Base-by-base conservation (phyloP, 2,113 vertebrate species). In the Mus spicilegus region DNA sequence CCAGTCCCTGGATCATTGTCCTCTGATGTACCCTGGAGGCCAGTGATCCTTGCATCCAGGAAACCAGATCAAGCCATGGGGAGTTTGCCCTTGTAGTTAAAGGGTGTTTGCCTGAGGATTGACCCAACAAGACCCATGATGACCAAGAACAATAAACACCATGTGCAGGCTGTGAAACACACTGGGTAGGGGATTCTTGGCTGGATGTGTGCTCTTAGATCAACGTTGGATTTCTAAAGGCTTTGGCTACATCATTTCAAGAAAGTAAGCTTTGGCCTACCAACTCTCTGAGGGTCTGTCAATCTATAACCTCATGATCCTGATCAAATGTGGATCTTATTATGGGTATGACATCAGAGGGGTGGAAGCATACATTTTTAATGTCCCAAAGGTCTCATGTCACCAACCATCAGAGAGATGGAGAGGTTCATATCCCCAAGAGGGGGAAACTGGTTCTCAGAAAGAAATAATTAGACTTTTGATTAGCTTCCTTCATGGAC, bases 141-240 rank as follows among this genome's bases (percentile, higher is more conserved):
- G 72, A 90, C 70, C 65, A 36, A 72, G 77, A 94, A 86, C 56
- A 95, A 36, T 69, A 97, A 94, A 97, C 70, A 95, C 17, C 20
- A 46, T 1, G 0, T 17, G 65, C 20, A 88, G 22, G 28, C 36
- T 63, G 11, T 51, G 39, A 93, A 51, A 36, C 63, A 26, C 16
- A 10, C 7, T 1, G 4, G 30, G 0, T 19, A 22, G 30, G 46
- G 36, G 1, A 5, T 24, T 51, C 39, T 76, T 36, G 39, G 33
- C 17, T 36, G 12, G 5, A 46, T 72, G 12, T 72, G 49, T 76
- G 28, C 28, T 36, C 54, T 93, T 6, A 3, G 49, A 30, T 42
- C 73, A 30, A 69, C 54, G 58, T 86, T 1, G 14, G 39, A 72
- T 67, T 97, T 94, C 67, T 95, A 33, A 63, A 12, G 13, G 77